Conservation (phyloP, 2,113 vertebrate species). For the Calyptommatus sinebrachiatus region DNA sequence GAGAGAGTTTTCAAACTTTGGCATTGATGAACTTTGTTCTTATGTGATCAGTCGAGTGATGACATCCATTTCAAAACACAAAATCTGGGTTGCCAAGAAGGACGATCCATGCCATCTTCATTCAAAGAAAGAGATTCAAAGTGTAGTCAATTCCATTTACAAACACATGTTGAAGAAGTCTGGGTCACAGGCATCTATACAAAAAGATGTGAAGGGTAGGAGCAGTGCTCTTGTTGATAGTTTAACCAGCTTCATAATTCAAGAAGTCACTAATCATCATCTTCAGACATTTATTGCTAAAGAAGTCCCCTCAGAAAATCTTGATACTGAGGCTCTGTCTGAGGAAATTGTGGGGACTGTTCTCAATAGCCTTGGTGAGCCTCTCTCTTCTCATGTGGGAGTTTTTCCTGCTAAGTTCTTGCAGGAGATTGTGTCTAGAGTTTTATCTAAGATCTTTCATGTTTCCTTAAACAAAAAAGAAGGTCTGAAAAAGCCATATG, state of each 20-base stretch:
- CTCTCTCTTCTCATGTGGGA: background rate
- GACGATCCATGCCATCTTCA: constrained; percentile 5
- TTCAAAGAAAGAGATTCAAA: constrained; percentile 14
- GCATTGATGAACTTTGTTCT: constrained; percentile 3
- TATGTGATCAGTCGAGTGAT: constrained; percentile 12
- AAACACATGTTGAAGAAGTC: constrained; percentile 1
- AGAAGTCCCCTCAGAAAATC: background rate
- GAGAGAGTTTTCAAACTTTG: background rate
- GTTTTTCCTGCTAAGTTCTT: constrained; percentile 18
- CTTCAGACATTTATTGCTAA: constrained; percentile 18
- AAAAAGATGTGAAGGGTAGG: constrained; percentile 5
- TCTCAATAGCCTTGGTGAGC: background rate
- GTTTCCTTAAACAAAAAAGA: background rate
- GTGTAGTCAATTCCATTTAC: constrained; percentile 14
- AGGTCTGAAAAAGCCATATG: background rate
- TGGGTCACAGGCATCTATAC: background rate
- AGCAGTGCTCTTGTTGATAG: background rate
- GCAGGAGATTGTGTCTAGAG: constrained; percentile 20
- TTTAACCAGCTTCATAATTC: constrained; percentile 31
- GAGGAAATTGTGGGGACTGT: constrained; percentile 22
- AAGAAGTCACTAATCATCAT: constrained; percentile 15
- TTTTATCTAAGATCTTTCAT: constrained; percentile 11
- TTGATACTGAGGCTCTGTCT: constrained; percentile 1
- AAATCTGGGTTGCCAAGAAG: constrained; percentile 29
- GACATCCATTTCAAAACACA: constrained; percentile 26